Percentiles rank a stretch among this genome's conserved stretches.
These are phyloP conservation scores for Cheilosia variabilis DNA, from an alignment of 2,888 invertebrate species.

Conservation along the genomic window DNA sequence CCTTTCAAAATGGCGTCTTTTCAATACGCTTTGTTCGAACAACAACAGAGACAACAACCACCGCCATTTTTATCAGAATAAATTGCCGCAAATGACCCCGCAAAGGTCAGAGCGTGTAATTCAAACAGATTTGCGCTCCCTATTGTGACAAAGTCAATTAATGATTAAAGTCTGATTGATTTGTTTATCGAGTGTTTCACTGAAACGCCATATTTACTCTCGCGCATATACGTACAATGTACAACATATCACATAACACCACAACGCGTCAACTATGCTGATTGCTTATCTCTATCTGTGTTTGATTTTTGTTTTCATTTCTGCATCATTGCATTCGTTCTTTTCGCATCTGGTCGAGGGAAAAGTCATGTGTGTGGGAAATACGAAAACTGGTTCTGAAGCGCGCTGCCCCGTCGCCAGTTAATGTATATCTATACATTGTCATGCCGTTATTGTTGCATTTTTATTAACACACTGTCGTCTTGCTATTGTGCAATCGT, in stretches of 20 bases:
- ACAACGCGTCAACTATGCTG: constrained; percentile 44
- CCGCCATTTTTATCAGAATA: too few relatives aligned
- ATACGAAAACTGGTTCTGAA: constrained; percentile 40
- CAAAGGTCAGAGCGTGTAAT: constrained; percentile 34
- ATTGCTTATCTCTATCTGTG: constrained; percentile 10
- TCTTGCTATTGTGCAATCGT: constrained; percentile 46
- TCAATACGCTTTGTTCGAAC: too few relatives aligned
- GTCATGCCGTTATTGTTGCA: constrained; percentile 3
- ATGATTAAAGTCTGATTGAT: constrained; percentile 21
- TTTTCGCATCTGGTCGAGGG: constrained; percentile 25
- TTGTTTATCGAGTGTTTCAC: constrained; percentile 5
- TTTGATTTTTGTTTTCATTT: constrained; percentile 50
- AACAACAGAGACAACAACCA: too few relatives aligned
- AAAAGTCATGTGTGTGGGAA: constrained; percentile 60
- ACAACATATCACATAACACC: constrained; percentile 29
- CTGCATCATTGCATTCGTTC: constrained; percentile 44
- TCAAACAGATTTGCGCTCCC: constrained; percentile 25
- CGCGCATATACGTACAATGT: not conserved
- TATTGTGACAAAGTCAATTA: constrained; percentile 33
- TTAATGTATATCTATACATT: not conserved
- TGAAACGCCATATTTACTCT: constrained; percentile 24
- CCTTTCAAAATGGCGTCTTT: too few relatives aligned
- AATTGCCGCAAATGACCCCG: too few relatives aligned
- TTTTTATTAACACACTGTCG: constrained; percentile 2
- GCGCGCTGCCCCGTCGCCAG: not conserved